Percentiles rank a stretch among this genome's conserved stretches.
phyloP scores from a whole-genome alignment of 2,888 invertebrate genomes.

The Meiosimyza decipiens region DNA sequence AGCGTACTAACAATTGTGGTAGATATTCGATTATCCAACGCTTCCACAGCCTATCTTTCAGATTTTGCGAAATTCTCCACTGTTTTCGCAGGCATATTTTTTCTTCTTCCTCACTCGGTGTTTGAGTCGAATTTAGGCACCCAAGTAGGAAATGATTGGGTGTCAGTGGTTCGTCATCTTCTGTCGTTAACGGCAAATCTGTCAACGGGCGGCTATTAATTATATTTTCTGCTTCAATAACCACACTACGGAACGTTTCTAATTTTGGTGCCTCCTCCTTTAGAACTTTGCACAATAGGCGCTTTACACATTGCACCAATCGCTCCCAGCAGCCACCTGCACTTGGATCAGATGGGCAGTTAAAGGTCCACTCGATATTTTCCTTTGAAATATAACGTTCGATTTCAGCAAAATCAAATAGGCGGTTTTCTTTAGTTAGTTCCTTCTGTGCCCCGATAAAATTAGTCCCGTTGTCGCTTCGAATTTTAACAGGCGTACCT shows the following conservation, averaged over 20 bases:
- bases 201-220: too few species aligned
- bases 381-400: constrained; percentile 13
- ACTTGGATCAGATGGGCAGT: constrained; percentile 37
- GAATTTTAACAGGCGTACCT: constrained; percentile 37
- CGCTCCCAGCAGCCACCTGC: constrained; percentile 40
- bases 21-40: too few species aligned
- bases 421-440: constrained; percentile 22
- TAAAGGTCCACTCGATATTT: constrained; percentile 42
- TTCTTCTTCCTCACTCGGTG: too few species aligned
- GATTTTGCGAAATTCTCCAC: too few species aligned
- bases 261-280: constrained; percentile 26
- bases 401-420: constrained; percentile 37
- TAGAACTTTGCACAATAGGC: constrained; percentile 28
- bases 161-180: too few species aligned
- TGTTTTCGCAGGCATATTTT: too few species aligned
- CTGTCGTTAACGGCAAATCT: too few species aligned
- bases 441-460: constrained; percentile 27
- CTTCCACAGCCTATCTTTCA: too few species aligned
- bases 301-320: constrained; percentile 38
- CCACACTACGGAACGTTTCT: constrained; percentile 31
- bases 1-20: too few species aligned
- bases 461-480: constrained; percentile 39
- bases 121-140: too few species aligned
- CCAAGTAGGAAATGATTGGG: too few species aligned
- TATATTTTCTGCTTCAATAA: too few species aligned